Percentiles rank a stretch among this genome's conserved stretches.
Evolutionary conservation across 2,797 vertebrate genomes (phyloP).

Genomic region (Acomys russatus): DNA sequence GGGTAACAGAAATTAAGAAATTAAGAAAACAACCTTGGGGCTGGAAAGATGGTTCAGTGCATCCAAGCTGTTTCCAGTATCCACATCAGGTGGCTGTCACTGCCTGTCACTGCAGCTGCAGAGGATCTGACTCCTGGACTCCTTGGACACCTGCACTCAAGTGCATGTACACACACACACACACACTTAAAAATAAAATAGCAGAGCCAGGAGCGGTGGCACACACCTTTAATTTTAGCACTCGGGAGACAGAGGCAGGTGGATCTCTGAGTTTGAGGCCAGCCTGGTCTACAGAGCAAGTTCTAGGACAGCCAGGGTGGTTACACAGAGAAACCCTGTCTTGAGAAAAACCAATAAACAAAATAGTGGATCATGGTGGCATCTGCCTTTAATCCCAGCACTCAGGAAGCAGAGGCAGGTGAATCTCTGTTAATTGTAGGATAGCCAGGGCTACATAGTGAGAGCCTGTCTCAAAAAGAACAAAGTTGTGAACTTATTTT

Average conservation of each 20-base stretch:
- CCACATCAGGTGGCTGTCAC: not conserved
- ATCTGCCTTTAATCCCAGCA: not conserved
- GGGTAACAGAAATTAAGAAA: not conserved
- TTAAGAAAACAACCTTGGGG: slow-evolving; percentile 8
- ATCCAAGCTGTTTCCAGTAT: not conserved
- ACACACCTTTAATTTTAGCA: not conserved
- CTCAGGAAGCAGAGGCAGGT: not conserved
- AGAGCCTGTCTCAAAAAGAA: not conserved
- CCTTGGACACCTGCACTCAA: not conserved
- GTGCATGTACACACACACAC: not conserved
- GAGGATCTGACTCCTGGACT: not conserved
- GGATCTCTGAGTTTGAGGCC: not conserved
- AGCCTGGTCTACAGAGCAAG: not conserved
- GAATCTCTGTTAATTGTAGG: not conserved
- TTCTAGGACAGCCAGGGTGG: not conserved
- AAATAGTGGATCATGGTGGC: not conserved
- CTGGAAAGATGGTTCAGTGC: not conserved
- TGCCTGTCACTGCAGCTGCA: not conserved
- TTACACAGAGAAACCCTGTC: too few relatives aligned
- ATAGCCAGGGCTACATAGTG: not conserved
- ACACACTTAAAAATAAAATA: too few relatives aligned
- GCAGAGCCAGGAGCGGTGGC: too few relatives aligned
- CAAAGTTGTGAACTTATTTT: slow-evolving; percentile 45
- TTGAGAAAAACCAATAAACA: too few relatives aligned
- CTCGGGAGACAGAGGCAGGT: not conserved